These are phyloP conservation scores for Podargus strigoides DNA, from an alignment of 2,797 vertebrate species.

Conservation along the genomic window DNA sequence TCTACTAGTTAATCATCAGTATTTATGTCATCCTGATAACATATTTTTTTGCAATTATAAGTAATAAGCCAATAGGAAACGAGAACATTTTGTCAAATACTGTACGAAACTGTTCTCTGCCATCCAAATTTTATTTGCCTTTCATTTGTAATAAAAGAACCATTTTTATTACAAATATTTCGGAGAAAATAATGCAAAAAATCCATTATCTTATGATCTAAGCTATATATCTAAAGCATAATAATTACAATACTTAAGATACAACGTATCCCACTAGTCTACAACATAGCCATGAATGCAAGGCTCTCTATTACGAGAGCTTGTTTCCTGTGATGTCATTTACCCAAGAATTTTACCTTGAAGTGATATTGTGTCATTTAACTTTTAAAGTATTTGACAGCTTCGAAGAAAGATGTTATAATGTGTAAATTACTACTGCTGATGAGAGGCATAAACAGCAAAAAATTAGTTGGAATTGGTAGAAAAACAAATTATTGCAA, in stretches of 20 bases:
- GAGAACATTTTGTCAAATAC: neutral
- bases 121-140: neutral
- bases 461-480: neutral
- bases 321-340: neutral
- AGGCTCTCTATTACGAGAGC: neutral
- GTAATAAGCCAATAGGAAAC: neutral
- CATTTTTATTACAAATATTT: neutral
- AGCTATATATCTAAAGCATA: neutral
- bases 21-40: neutral
- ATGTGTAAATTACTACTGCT: neutral
- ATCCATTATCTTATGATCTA: neutral
- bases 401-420: neutral
- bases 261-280: neutral
- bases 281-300: neutral
- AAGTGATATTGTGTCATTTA: neutral
- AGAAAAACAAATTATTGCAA: neutral
- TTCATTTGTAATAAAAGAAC: neutral
- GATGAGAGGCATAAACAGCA: neutral
- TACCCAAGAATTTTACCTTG: neutral
- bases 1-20: neutral
- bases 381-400: neutral
- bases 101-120: neutral
- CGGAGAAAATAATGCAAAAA: neutral
- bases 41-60: neutral
- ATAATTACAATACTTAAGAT: neutral